phyloP scores from a whole-genome alignment of 2,113 vertebrate genomes.

The Dipodomys spectabilis region DNA sequence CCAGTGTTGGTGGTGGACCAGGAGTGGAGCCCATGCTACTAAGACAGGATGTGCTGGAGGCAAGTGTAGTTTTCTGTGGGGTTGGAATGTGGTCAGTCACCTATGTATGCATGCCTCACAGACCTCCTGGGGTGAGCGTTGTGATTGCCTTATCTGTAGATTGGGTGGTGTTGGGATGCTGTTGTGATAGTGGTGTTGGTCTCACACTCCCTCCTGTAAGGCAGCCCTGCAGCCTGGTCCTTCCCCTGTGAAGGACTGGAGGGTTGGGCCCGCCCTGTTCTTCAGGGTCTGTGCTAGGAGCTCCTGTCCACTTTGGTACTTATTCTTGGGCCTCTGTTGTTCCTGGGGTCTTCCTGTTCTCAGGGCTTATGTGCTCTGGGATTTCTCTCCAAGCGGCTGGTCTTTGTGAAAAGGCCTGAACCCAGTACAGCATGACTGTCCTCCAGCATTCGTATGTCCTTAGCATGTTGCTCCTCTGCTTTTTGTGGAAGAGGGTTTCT shows the following conservation, averaged over 20 bases:
- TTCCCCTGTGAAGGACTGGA: neutral
- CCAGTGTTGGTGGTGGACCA: neutral
- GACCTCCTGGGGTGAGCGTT: neutral
- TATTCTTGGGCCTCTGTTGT: neutral
- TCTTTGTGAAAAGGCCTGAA: conserved; percentile 9
- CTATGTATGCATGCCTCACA: neutral
- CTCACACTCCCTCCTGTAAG: neutral
- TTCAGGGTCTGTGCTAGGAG: neutral
- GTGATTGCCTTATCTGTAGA: neutral
- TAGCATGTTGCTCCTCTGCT: neutral
- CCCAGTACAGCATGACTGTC: neutral
- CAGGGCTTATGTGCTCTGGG: neutral
- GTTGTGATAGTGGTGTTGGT: neutral
- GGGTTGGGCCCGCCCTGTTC: neutral
- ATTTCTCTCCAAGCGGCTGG: neutral
- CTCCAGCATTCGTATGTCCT: neutral
- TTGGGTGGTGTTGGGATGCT: neutral
- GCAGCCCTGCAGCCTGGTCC: neutral
- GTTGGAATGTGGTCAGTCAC: neutral
- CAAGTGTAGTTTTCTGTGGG: neutral
- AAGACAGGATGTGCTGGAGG: neutral
- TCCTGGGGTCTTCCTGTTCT: neutral
- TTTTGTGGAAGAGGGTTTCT: neutral
- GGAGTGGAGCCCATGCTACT: neutral
- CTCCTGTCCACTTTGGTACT: conserved; percentile 45